Evolutionary conservation across 2,797 vertebrate genomes (phyloP).

Genomic region (Leucoraja ocellata): DNA sequence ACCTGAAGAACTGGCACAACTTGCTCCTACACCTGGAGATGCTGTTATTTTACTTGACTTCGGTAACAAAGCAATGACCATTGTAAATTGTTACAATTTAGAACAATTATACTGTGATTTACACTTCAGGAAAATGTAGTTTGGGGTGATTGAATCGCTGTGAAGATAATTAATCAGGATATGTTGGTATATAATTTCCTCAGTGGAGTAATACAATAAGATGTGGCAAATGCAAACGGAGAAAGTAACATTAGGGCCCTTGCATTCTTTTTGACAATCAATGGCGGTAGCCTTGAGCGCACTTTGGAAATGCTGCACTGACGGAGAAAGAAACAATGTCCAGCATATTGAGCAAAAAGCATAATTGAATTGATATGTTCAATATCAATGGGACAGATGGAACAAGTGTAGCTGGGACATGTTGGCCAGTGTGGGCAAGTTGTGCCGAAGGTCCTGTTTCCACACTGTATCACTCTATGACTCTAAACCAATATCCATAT

Average conservation of each 20-base stretch:
- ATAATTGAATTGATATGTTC: not conserved
- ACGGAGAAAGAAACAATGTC: too few relatives aligned
- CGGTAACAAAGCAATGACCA: constrained; percentile 55
- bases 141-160: too few relatives aligned
- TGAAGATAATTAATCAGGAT: too few relatives aligned
- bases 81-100: not conserved
- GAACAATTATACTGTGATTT: not conserved
- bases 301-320: not conserved
- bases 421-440: too few relatives aligned
- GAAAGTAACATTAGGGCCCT: too few relatives aligned
- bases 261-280: not conserved
- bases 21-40: constrained; percentile 86
- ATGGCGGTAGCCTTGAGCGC: too few relatives aligned
- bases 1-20: constrained; percentile 83
- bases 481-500: not conserved
- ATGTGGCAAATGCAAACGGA: too few relatives aligned
- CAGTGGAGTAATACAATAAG: not conserved
- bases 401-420: too few relatives aligned
- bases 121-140: not conserved
- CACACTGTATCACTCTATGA: too few relatives aligned
- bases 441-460: too few relatives aligned
- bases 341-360: not conserved
- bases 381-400: too few relatives aligned
- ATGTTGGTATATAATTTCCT: not conserved
- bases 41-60: constrained; percentile 83